Evolutionary conservation across 2,113 vertebrate genomes (phyloP), one percentile per base, ranked within the genome.

Genomic region (Eidolon helvum): DNA sequence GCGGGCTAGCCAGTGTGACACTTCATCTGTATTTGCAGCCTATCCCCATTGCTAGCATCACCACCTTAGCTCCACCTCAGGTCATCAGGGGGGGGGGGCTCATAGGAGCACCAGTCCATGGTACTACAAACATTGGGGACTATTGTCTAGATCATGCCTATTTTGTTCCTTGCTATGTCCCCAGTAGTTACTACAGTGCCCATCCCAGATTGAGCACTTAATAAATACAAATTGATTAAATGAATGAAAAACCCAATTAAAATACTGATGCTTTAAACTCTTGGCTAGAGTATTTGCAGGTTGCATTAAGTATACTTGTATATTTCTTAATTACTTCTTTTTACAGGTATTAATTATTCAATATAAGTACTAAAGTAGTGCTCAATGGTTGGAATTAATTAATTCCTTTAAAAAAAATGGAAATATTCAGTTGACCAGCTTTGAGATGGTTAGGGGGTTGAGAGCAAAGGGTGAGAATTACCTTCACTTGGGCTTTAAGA

Each of bases 261-360:
- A 94, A 88, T 74, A 63, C 24, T 80, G 65, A 77, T 88, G n/a
- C 9, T 94, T 94, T 91, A 85, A 96, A 80, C 40, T 63, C 63
- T 89, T 89, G 43, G 11, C 28, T 94, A 77, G 68, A 93, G 80
- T 96, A 77, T 91, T 82, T 94, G 28, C 43, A 86, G n/a, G 38
- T 80, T 85, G 55, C 18, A 59, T 88, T 87, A 92, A 48, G 91
- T 79, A 80, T 53, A 38, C 26, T 74, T 91, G 14, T 53, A 30
- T 53, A 92, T 88, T 93, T 94, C 38, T 43, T 35, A 85, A 40
- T 71, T 94, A 71, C 72, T 87, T 82, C 10, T 68, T 89, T 83
- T 45, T 48, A n/a, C 2, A 75, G 43, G 12, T 85, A 88, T 88
- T 90, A 87, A 78, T 92, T 93, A 85, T 74, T 94, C 33, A 87